Evolutionary conservation across 2,888 invertebrate genomes (phyloP).

Genomic region (Parelbella ahira): DNA sequence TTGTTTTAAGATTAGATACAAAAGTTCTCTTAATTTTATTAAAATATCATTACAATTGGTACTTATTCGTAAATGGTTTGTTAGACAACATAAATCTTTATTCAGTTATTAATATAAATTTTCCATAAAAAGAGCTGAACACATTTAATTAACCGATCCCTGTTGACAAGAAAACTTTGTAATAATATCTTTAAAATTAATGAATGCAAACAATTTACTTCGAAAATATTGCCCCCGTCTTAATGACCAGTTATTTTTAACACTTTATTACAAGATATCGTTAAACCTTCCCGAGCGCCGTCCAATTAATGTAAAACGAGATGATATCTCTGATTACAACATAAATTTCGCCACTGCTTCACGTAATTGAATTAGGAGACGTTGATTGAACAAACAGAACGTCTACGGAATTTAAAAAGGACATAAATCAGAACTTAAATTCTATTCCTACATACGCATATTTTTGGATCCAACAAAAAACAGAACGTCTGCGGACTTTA

Average conservation of each 20-base stretch:
- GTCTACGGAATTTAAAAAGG: background rate
- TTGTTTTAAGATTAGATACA: no score
- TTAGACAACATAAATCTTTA: no score
- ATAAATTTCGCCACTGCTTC: constrained; percentile 51
- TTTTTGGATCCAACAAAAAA: no score
- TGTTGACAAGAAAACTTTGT: background rate
- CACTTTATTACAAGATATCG: constrained; percentile 45
- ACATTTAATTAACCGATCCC: background rate
- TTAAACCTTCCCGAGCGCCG: constrained; percentile 46
- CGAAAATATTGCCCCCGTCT: constrained; percentile 17
- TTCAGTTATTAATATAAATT: no score
- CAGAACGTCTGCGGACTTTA: no score
- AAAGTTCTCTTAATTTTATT: no score
- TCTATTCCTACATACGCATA: no score
- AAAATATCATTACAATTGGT: no score
- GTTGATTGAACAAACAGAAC: constrained; percentile 42
- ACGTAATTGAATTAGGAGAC: constrained; percentile 50
- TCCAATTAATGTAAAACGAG: constrained; percentile 62
- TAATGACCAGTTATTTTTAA: constrained; percentile 32
- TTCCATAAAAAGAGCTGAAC: no score
- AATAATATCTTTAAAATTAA: constrained; percentile 13
- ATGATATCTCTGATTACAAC: constrained; percentile 49
- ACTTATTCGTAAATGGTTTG: no score
- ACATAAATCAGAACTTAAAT: no score
- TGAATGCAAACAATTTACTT: constrained; percentile 19